phyloP scores from a whole-genome alignment of 2,888 invertebrate species.

The Criorhina ranunculi region DNA sequence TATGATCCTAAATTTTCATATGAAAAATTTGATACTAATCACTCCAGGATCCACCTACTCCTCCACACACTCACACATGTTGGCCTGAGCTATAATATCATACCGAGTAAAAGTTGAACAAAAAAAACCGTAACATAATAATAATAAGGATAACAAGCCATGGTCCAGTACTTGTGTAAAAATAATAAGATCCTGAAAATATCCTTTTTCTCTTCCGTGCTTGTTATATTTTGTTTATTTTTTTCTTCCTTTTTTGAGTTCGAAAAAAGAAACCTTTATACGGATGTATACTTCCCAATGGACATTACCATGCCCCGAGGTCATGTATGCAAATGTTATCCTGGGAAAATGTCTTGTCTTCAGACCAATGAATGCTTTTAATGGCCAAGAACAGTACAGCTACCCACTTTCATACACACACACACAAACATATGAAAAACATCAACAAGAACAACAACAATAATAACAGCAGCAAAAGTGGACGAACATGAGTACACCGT shows the following conservation, averaged over 20 bases:
- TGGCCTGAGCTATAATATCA: conserved; percentile 10
- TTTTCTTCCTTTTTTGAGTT: conserved; percentile 12
- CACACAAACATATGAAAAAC: conserved; percentile 26
- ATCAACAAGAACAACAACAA: conserved; percentile 68
- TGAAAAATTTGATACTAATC: conserved; percentile 42
- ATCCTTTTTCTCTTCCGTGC: conserved; percentile 66
- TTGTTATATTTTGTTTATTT: conserved; percentile 52
- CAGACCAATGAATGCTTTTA: conserved; percentile 74
- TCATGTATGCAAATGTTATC: conserved; percentile 73
- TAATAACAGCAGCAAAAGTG: conserved; percentile 15
- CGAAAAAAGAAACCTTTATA: conserved; percentile 45
- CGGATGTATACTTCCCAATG: conserved; percentile 59
- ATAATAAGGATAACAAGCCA: conserved; percentile 57
- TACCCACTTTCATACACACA: conserved; percentile 4
- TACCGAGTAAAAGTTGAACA: conserved; percentile 31
- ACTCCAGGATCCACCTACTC: conserved; percentile 3
- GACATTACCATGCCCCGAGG: conserved; percentile 64
- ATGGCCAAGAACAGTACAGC: conserved; percentile 44
- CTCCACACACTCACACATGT: background rate
- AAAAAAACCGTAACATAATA: conserved; percentile 29
- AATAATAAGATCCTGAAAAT: conserved; percentile 73
- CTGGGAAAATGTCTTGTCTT: conserved; percentile 75
- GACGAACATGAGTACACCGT: conserved; percentile 69
- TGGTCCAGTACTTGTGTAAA: conserved; percentile 49
- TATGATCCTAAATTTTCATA: background rate